phyloP scores from a whole-genome alignment of 1,140 invertebrate species.

The Hylaeus anthracinus region DNA sequence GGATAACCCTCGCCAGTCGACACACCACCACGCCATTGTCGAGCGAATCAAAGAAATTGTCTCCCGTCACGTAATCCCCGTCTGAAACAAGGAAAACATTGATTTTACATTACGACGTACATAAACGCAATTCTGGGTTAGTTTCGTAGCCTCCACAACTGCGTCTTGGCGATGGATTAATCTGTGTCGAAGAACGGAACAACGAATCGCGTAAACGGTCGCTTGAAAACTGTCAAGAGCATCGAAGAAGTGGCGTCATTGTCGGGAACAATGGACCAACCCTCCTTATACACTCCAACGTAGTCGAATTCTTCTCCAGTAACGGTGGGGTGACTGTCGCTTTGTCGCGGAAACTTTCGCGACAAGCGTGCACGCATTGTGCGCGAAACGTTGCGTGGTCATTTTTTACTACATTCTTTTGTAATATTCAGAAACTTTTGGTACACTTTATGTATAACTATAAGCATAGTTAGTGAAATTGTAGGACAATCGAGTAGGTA shows the following conservation, averaged over 20 bases:
- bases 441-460: too few relatives aligned
- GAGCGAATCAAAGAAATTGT: constrained; percentile 89
- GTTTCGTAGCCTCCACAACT: too few relatives aligned
- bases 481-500: too few relatives aligned
- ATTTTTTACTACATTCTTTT: too few relatives aligned
- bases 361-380: neutral
- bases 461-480: too few relatives aligned
- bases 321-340: constrained; percentile 14
- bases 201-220: constrained; percentile 19
- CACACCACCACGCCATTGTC: constrained; percentile 91
- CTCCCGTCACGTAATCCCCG: constrained; percentile 87
- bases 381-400: neutral
- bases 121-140: neutral
- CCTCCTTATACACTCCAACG: neutral
- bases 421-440: too few relatives aligned
- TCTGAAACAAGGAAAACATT: constrained; percentile 80
- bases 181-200: neutral
- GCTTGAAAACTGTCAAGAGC: constrained; percentile 34
- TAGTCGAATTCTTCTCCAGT: constrained; percentile 9
- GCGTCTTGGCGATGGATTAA: too few relatives aligned
- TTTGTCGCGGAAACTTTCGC: constrained; percentile 8
- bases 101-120: neutral
- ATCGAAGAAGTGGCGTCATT: constrained; percentile 34
- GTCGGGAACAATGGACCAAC: constrained; percentile 32
- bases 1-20: constrained; percentile 88